Conservation (phyloP, 2,797 vertebrate genomes). For the Urosaurus nigricauda region DNA sequence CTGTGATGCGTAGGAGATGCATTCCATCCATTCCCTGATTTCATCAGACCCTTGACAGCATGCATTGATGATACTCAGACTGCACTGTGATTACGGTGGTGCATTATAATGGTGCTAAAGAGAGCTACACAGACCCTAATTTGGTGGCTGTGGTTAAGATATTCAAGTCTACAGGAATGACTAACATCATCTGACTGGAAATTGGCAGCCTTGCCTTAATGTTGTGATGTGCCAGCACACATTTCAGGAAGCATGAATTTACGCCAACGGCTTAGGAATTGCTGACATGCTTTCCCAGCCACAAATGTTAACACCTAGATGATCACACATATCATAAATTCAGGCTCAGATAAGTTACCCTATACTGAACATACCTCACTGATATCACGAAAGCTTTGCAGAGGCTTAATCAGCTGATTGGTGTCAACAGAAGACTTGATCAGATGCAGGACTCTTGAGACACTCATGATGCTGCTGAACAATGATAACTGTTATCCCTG, state of each 20-base stretch:
- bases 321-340: not conserved
- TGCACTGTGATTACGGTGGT: not conserved
- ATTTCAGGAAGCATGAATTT: conserved; percentile 36
- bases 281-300: conserved; percentile 47
- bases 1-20: not conserved
- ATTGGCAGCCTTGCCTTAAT: conserved; percentile 24
- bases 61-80: conserved; percentile 29
- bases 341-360: conserved; percentile 1
- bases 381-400: not conserved
- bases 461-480: too few species aligned
- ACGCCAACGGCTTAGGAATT: conserved; percentile 31
- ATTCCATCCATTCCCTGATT: conserved; percentile 7
- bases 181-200: conserved; percentile 40
- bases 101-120: conserved; percentile 13
- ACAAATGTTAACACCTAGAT: conserved; percentile 29
- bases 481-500: not conserved
- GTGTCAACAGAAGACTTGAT: not conserved
- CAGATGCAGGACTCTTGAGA: too few species aligned
- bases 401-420: not conserved
- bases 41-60: conserved; percentile 28
- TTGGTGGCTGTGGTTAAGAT: conserved; percentile 25
- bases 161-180: conserved; percentile 38
- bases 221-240: conserved; percentile 14
- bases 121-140: not conserved
- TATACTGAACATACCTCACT: not conserved